Evolutionary conservation across 1,140 invertebrate species (phyloP), one percentile per base, ranked within the genome.

Genomic region (Cylas formicarius): DNA sequence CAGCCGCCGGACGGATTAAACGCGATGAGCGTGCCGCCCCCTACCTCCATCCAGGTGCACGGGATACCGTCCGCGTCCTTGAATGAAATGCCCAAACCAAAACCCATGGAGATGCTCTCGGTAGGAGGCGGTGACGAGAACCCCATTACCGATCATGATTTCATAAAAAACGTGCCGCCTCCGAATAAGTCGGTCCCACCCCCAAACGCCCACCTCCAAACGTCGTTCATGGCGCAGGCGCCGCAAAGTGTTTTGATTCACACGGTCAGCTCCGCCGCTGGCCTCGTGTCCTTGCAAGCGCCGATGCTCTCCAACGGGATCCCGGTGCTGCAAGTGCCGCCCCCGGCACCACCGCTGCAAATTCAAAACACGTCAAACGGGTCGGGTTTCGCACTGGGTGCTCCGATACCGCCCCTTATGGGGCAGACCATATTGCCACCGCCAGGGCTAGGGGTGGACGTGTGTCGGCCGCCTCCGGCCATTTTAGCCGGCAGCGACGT

Each of bases 61-160:
- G 71, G 68, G 53, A 70, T 75, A 36, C 70, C 69, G 27, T 70
- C 72, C 0, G 70, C 72, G 3, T 65, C 58, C 20, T 48, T 67
- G 17, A 62, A 62, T 28, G 58, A 62, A 48, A 65, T 67, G 17
- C 66, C 62, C n/a, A 63, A 59, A 26, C 65, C 63, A 5, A 63
- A 66, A 46, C 66, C 63, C 9, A 38, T 67, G 8, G 59, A 62
- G 45, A 36, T 66, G 16, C 47, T 62, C 33, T 50, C 54, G 34
- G 66, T 67, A 16, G 59, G 56, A 28, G 48, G 47, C 34, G 35
- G 50, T 16, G 52, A 61, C 27, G 59, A 54, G 32, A 31, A 13
- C 11, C 38, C 28, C 14, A 50, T 56, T 17, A 47, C 56, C 0
- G 54, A 62, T 48, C 43, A 55, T 2, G 56, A 64, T 36, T 63